Evolutionary conservation across 1,140 invertebrate genomes (phyloP).

Genomic region (Reticulitermes speratus): DNA sequence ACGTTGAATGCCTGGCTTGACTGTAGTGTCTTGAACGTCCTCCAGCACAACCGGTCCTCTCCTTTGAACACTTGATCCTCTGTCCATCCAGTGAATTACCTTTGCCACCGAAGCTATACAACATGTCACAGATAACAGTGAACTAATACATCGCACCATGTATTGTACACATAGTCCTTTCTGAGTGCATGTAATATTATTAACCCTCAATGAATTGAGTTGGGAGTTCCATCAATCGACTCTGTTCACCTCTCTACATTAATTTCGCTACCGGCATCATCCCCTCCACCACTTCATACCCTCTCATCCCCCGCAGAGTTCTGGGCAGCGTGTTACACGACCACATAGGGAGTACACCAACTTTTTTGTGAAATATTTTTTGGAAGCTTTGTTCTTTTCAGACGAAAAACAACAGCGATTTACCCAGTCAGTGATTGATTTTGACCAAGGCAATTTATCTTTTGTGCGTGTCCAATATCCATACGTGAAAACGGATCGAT

Average conservation of each 20-base stretch:
- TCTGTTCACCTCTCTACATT: constrained; percentile 5
- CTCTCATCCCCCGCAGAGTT: neutral
- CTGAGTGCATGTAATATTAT: constrained; percentile 17
- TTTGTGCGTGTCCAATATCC: constrained; percentile 14
- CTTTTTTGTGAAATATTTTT: neutral
- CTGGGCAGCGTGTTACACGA: constrained; percentile 16
- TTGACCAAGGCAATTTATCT: constrained; percentile 18
- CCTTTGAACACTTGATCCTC: neutral
- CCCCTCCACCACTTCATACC: neutral
- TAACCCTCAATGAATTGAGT: constrained; percentile 16
- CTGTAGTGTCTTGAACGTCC: neutral
- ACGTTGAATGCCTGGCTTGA: neutral
- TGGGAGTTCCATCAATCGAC: neutral
- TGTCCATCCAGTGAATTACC: neutral
- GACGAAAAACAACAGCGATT: constrained; percentile 18
- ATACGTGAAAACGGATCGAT: neutral
- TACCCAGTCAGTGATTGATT: constrained; percentile 10
- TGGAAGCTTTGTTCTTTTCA: constrained; percentile 5
- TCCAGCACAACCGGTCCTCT: neutral
- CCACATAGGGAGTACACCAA: neutral
- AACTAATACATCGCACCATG: neutral
- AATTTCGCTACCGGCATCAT: neutral
- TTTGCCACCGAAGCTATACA: neutral
- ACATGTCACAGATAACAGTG: constrained; percentile 17
- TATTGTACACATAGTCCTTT: neutral